These are phyloP conservation scores for Aphidius gifuensis DNA, from an alignment of 1,140 invertebrate genomes.

Conservation along the genomic window DNA sequence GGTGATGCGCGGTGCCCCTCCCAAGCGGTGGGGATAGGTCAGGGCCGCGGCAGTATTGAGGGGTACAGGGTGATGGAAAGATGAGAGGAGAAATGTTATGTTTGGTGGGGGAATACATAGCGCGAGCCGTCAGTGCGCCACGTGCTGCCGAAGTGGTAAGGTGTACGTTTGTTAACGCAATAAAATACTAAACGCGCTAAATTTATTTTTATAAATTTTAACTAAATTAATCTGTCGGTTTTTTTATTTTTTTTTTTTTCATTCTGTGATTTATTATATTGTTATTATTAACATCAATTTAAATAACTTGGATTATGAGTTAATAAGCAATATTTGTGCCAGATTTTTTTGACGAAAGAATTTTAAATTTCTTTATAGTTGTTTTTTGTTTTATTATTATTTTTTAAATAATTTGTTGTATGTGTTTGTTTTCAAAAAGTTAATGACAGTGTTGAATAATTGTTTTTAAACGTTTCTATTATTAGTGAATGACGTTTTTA, in stretches of 20 bases:
- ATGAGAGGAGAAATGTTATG: slow-evolving; percentile 17
- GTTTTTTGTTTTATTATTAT: too few relatives aligned
- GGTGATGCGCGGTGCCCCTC: slow-evolving; percentile 34
- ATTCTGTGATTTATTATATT: too few relatives aligned
- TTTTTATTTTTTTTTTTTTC: too few relatives aligned
- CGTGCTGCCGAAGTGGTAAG: slow-evolving; percentile 52
- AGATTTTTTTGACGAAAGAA: too few relatives aligned
- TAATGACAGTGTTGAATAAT: too few relatives aligned
- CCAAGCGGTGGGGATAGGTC: slow-evolving; percentile 39
- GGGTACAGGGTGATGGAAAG: not conserved
- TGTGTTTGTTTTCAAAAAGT: too few relatives aligned
- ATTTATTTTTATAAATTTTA: slow-evolving; percentile 4
- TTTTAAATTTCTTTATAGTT: too few relatives aligned
- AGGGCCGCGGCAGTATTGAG: slow-evolving; percentile 28
- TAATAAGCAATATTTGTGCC: too few relatives aligned
- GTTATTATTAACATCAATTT: too few relatives aligned
- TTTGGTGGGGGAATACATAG: slow-evolving; percentile 27
- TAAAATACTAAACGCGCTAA: not conserved
- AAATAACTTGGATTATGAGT: too few relatives aligned
- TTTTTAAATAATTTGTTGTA: too few relatives aligned
- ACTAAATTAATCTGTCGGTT: too few relatives aligned
- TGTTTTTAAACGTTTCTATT: slow-evolving; percentile 4
- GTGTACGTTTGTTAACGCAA: slow-evolving; percentile 34
- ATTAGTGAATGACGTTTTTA: not conserved
- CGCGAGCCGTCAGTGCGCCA: slow-evolving; percentile 53